A percentile compares a stretch with the other conserved stretches of the same genome.
Evolutionary conservation across 2,888 invertebrate species (phyloP).

Genomic region (Dicyrtomina minuta): DNA sequence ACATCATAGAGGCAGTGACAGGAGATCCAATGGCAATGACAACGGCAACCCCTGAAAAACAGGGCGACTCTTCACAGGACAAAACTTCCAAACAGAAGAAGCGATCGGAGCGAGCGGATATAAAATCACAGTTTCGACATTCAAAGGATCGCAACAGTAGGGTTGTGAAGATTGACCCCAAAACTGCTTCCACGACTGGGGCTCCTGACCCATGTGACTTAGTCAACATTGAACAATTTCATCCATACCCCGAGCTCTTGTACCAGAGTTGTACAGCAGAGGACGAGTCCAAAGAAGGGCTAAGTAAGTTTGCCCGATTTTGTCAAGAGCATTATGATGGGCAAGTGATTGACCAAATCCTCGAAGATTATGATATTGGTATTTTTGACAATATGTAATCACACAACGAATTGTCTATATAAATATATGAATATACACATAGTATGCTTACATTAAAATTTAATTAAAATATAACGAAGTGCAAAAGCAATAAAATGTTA

Average conservation of each 20-base stretch:
- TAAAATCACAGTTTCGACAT: too few relatives aligned
- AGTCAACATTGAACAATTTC: background rate
- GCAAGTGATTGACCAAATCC: background rate
- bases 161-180: background rate
- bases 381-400: slow-evolving; percentile 20
- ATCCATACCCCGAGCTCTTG: slow-evolving; percentile 15
- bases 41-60: too few relatives aligned
- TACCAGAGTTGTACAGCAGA: background rate
- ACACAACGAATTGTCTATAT: background rate
- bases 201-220: slow-evolving; percentile 1
- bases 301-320: background rate
- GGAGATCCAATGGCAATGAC: too few relatives aligned
- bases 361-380: background rate
- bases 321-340: slow-evolving; percentile 7
- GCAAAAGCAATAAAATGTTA: too few relatives aligned
- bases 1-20: too few relatives aligned
- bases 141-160: background rate
- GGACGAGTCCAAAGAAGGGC: background rate
- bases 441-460: too few relatives aligned
- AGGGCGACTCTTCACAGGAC: too few relatives aligned
- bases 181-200: background rate
- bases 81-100: too few relatives aligned
- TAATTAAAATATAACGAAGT: too few relatives aligned
- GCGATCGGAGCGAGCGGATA: too few relatives aligned
- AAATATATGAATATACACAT: background rate